Evolutionary conservation across 2,113 vertebrate genomes (phyloP).

Genomic region (Lontra canadensis): DNA sequence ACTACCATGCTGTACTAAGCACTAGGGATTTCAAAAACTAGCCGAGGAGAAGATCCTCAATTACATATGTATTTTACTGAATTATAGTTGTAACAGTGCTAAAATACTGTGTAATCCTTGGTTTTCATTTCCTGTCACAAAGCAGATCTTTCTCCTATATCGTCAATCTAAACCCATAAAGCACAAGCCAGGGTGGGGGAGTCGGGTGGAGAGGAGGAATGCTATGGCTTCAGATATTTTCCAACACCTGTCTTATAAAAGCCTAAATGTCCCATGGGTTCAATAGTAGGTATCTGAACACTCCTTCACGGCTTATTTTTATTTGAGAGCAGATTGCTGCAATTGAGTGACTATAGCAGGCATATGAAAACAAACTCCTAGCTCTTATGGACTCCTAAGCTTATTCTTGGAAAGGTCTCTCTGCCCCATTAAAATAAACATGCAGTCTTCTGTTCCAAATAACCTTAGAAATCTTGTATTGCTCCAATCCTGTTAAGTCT

Average conservation of each 20-base stretch:
- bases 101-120: not conserved
- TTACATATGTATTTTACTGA: not conserved
- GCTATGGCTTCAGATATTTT: slow-evolving; percentile 44
- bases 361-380: slow-evolving; percentile 34
- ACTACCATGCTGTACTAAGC: not conserved
- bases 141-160: not conserved
- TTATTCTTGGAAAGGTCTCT: slow-evolving; percentile 27
- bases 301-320: slow-evolving; percentile 41
- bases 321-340: slow-evolving; percentile 53
- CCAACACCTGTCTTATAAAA: slow-evolving; percentile 50
- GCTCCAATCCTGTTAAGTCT: not conserved
- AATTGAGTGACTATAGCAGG: not conserved
- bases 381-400: not conserved
- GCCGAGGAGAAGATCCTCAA: not conserved
- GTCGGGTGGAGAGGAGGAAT: not conserved
- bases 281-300: slow-evolving; percentile 36
- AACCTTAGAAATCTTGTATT: not conserved
- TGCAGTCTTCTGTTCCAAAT: not conserved
- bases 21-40: slow-evolving; percentile 7
- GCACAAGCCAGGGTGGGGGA: accelerated
- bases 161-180: slow-evolving; percentile 39
- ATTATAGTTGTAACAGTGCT: not conserved
- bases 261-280: slow-evolving; percentile 12
- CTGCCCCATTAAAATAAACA: slow-evolving; percentile 4
- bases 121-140: slow-evolving; percentile 5